These are phyloP conservation scores for Drosophila phalerata DNA, from an alignment of 2,888 invertebrate genomes.

Conservation along the genomic window DNA sequence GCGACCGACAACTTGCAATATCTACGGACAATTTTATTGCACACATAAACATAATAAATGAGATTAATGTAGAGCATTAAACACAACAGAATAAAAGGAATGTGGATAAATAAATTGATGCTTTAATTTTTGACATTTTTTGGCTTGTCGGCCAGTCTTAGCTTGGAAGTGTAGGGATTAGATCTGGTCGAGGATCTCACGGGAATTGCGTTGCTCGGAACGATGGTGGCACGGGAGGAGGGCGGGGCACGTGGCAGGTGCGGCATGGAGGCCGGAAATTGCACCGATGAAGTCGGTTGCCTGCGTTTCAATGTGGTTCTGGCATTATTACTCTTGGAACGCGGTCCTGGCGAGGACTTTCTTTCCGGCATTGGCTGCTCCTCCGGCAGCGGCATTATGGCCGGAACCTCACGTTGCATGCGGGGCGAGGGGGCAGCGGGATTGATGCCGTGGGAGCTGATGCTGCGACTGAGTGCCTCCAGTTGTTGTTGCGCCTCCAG, in stretches of 20 bases:
- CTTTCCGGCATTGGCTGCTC: neutral
- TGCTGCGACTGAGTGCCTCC: conserved; percentile 61
- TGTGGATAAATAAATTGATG: too few species aligned
- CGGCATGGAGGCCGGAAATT: neutral
- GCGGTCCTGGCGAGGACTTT: neutral
- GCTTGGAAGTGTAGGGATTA: conserved; percentile 22
- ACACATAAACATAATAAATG: neutral
- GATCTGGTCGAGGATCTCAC: neutral
- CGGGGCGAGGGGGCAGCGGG: conserved; percentile 19
- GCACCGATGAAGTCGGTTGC: neutral
- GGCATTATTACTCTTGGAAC: too few species aligned
- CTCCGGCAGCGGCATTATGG: neutral
- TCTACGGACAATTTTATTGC: neutral
- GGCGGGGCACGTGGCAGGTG: conserved; percentile 38
- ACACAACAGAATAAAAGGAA: neutral
- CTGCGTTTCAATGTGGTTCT: neutral
- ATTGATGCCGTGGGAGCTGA: conserved; percentile 56
- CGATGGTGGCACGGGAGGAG: conserved; percentile 33
- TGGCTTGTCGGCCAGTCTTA: conserved; percentile 25
- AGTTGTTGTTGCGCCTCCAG: conserved; percentile 52
- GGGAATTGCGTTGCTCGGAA: neutral
- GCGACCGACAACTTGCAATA: neutral
- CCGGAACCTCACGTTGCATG: conserved; percentile 12
- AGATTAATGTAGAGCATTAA: neutral
- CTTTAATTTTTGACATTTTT: conserved; percentile 10